Conservation (phyloP, 2,113 vertebrate species). For the Rhodinocichla rosea region DNA sequence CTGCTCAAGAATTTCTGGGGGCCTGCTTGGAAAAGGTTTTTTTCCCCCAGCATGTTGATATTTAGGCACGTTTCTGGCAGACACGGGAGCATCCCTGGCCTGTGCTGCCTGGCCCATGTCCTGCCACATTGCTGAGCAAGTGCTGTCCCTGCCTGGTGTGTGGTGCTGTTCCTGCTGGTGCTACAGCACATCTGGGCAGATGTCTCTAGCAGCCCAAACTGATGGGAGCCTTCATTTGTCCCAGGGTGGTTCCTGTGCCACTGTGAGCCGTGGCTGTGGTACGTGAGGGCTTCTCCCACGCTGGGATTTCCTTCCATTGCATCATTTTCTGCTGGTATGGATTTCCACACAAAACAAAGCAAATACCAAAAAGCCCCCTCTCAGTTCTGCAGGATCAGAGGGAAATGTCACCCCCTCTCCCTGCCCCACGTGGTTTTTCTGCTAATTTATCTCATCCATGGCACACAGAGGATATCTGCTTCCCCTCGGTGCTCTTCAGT, state of each 20-base stretch:
- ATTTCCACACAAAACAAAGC: neutral
- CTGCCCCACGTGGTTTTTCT: rapidly evolving
- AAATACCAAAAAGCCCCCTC: neutral
- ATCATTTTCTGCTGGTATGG: neutral
- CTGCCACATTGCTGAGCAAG: rapidly evolving
- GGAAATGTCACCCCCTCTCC: neutral
- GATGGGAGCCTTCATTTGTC: neutral
- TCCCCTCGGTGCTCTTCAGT: neutral
- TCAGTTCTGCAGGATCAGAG: neutral
- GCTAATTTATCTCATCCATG: neutral
- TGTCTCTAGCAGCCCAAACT: neutral
- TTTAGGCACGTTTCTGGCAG: rapidly evolving
- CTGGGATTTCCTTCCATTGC: neutral
- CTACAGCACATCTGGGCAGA: neutral
- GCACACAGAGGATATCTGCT: neutral
- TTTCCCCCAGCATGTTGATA: neutral
- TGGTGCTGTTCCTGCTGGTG: neutral
- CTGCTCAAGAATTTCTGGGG: neutral
- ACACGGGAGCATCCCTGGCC: neutral
- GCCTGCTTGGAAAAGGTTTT: neutral
- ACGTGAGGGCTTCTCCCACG: rapidly evolving
- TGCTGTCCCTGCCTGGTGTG: rapidly evolving
- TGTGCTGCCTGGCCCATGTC: rapidly evolving
- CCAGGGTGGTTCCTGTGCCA: neutral
- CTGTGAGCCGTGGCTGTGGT: rapidly evolving